Evolutionary conservation across 2,113 vertebrate species (phyloP), one percentile per base, ranked within the genome.

Genomic region (Hippocampus comes): DNA sequence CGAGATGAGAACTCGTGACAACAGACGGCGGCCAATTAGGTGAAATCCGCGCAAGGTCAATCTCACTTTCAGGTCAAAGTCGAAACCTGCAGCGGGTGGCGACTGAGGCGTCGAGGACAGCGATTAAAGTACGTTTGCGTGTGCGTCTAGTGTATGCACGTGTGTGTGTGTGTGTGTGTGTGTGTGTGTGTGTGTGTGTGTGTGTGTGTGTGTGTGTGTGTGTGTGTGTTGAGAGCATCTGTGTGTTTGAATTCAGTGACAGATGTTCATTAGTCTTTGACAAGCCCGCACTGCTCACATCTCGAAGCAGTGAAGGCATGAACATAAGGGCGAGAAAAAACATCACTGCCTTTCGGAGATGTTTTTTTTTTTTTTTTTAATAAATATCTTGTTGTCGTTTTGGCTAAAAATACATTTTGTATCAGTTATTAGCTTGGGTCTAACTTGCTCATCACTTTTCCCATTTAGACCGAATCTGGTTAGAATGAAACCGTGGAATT

Each of bases 251-350:
- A 91, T 91, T 89, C 82, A 76, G 90, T 81, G 89, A 85, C 90
- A 91, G 90, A 89, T 91, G 90, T 90, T 91, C 89, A 90, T 89
- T 91, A 90, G 90, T 84, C 81, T 84, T 86, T 91, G 88, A 91
- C 91, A 90, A 89, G 86, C 90, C 79, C 85, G 88, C 85, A 85
- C 81, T 84, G 88, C 87, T 89, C 89, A 89, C 87, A 89, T 79
- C 83, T 89, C 82, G 74, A 86, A 86, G 84, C 85, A 79, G 80
- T 27, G 72, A 72, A 25, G 61, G 68, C 68, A 63, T n/a, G 20
- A 60, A 68, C 60, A 68, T 71, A 82, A 78, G 72, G 46, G 75
- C 27, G 20, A 9, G 9, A 23, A 43, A 41, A 18, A 21, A 34
- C 59, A 61, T 61, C 15, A 2, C 42, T 46, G 43, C 64, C 64